Conservation (phyloP, 2,888 invertebrate species). For the Idaea dimidiata region DNA sequence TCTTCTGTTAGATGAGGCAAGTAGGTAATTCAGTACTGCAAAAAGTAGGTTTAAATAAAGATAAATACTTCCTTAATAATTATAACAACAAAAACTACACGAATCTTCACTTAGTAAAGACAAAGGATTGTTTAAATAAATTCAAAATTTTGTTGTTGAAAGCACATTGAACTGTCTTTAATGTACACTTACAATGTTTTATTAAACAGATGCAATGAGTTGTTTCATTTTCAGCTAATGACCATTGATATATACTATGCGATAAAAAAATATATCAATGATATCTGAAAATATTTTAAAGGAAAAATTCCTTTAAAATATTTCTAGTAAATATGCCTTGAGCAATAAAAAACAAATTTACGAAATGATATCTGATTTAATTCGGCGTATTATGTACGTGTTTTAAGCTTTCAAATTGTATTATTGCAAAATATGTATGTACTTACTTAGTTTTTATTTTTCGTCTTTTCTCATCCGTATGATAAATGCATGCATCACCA, state of each 20-base stretch:
- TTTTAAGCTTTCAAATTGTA: too few species aligned
- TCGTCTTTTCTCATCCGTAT: too few species aligned
- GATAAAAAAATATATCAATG: background rate
- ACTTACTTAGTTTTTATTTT: too few species aligned
- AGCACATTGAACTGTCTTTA: background rate
- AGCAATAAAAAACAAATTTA: too few species aligned
- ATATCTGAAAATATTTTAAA: too few species aligned
- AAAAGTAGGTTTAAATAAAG: too few species aligned
- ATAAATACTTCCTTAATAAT: background rate
- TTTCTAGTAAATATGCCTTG: too few species aligned
- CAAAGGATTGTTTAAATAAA: conserved; percentile 1
- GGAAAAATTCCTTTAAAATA: too few species aligned
- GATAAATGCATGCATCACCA: too few species aligned
- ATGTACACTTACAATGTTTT: background rate
- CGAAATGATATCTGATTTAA: background rate
- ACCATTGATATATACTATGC: background rate
- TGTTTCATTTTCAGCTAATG: background rate
- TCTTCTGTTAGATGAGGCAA: too few species aligned
- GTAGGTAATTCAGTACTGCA: too few species aligned
- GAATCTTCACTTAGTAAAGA: background rate
- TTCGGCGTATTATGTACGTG: background rate
- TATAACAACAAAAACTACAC: background rate
- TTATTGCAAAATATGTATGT: too few species aligned
- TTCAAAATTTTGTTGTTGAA: background rate
- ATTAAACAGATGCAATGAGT: background rate